Evolutionary conservation across 2,113 vertebrate species (phyloP), one percentile per base, ranked within the genome.

Genomic region (Alouatta palliata): DNA sequence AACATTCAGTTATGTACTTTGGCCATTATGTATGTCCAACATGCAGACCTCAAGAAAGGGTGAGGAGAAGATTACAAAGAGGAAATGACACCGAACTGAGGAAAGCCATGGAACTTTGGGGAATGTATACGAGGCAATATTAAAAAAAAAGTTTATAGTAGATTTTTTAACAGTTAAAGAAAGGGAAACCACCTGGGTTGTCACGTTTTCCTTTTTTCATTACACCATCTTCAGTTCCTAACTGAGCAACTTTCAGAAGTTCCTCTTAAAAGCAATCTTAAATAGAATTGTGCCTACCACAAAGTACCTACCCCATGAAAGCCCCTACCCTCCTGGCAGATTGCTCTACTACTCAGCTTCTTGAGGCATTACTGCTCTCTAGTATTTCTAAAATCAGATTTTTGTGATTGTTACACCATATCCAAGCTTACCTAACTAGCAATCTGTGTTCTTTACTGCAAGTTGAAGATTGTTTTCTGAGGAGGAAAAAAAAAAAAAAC

Each of bases 401-500:
- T 79, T 43, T 76, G 27, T 58, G 49, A 93, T 37, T 61, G 6
- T 54, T n/a, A 84, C 6, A 17, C 4, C 58, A 23, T 8, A 56
- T 75, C 23, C 64, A 47, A 47, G 17, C 8, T 79, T 83, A 27
- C 35, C 25, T 94, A 89, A 86, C 21, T 43, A 37, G 79, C n/a
- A 32, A 89, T 76, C 35, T 54, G 6, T 32, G 7, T 75, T 82
- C 64, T 96, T 94, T 45, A 86, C 11, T 71, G 40, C 76, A 88
- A 88, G 23, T 56, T 85, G 25, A 68, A 66, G 47, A 76, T 45
- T 82, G 75, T 68, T 84, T 93, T 87, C 70, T 81, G 71, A 82
- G 32, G 19, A 93, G 35, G 25, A 77, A 95, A 91, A 90, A 93
- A 92, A 32, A 5, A 87, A 85, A 37, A 94, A 71, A 86, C 58